Conservation (phyloP, 1,140 invertebrate genomes). For the Drosophila guanche region DNA sequence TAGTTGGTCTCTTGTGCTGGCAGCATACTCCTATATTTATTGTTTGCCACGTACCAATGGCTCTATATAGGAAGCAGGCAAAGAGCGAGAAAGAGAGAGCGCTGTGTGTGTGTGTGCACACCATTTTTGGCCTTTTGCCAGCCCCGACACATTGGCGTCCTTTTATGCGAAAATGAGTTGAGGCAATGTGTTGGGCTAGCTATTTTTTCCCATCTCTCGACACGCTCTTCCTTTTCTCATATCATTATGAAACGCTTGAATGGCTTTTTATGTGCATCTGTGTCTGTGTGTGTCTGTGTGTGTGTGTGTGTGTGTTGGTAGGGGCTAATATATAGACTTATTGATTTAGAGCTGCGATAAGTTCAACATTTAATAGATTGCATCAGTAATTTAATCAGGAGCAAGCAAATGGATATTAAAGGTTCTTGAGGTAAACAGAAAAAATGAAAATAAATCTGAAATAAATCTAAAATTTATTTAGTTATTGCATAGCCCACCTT, state of each 20-base stretch:
- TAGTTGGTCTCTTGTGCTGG: slow-evolving; percentile 77
- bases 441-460: not conserved
- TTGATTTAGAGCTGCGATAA: slow-evolving; percentile 61
- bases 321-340: slow-evolving; percentile 48
- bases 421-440: not conserved
- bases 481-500: not conserved
- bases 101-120: slow-evolving; percentile 23
- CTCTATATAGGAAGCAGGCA: slow-evolving; percentile 40
- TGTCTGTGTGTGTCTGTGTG: slow-evolving; percentile 20
- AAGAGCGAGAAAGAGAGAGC: not conserved
- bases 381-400: slow-evolving; percentile 41
- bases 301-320: slow-evolving; percentile 19
- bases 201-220: slow-evolving; percentile 43
- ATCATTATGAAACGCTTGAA: slow-evolving; percentile 77
- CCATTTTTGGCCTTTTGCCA: slow-evolving; percentile 79
- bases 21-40: slow-evolving; percentile 61
- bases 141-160: slow-evolving; percentile 75
- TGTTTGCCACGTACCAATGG: slow-evolving; percentile 61
- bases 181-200: slow-evolving; percentile 71
- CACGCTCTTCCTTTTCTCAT: slow-evolving; percentile 38
- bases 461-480: not conserved
- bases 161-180: slow-evolving; percentile 80
- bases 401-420: not conserved
- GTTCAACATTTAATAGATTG: slow-evolving; percentile 56
- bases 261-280: slow-evolving; percentile 60